Conservation (phyloP, 2,113 vertebrate genomes). For the Hemicordylus capensis region DNA sequence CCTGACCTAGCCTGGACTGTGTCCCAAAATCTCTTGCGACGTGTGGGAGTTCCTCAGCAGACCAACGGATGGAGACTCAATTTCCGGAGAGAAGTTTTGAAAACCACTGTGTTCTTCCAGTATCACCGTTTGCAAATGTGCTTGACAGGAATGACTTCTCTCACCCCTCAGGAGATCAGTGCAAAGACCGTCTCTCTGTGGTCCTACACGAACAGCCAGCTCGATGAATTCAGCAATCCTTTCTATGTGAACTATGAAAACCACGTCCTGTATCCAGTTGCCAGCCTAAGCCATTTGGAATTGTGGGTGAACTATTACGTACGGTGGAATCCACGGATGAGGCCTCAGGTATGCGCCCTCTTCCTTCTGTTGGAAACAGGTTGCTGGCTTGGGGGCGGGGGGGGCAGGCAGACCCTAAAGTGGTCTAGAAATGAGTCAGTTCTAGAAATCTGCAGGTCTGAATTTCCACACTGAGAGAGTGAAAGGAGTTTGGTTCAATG, state of each 20-base stretch:
- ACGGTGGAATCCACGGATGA: conserved; percentile 94
- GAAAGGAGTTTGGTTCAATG: neutral
- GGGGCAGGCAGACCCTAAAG: neutral
- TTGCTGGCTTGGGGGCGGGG: neutral
- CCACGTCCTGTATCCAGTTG: conserved; percentile 91
- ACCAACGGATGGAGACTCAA: neutral
- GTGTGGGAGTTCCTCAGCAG: neutral
- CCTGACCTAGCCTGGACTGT: too few relatives aligned
- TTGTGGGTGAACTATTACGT: conserved; percentile 94
- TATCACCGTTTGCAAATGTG: neutral
- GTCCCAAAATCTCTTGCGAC: too few relatives aligned
- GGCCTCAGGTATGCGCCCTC: conserved; percentile 86
- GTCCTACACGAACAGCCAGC: conserved; percentile 95
- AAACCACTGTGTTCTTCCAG: neutral
- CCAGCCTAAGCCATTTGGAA: conserved; percentile 90
- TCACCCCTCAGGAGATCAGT: conserved; percentile 80
- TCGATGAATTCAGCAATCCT: conserved; percentile 94
- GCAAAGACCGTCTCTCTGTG: conserved; percentile 88
- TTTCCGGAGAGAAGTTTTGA: neutral
- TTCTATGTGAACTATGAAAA: conserved; percentile 94
- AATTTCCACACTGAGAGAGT: neutral
- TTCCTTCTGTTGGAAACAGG: rapidly evolving
- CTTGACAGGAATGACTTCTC: neutral
- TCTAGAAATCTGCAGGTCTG: neutral
- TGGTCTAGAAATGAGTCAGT: neutral